phyloP scores from a whole-genome alignment of 2,888 invertebrate species.

The Eulithis prunata region DNA sequence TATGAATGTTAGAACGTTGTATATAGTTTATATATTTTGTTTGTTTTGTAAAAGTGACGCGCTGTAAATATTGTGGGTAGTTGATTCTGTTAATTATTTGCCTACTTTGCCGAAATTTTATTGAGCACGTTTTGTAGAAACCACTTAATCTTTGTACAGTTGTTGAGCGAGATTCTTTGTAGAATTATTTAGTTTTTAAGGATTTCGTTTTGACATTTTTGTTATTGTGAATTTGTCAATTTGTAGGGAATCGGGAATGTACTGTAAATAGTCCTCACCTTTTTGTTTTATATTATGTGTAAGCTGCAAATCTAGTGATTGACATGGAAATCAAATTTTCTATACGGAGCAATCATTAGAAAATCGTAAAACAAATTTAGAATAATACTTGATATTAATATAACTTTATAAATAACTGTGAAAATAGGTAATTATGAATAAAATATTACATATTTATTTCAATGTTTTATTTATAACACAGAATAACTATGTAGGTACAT shows the following conservation, averaged over 20 bases:
- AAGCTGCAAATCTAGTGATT: slow-evolving; percentile 80
- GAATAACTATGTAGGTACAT: no score
- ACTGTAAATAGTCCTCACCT: slow-evolving; percentile 85
- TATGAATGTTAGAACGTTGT: slow-evolving; percentile 83
- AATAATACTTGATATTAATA: slow-evolving; percentile 85
- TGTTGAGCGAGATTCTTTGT: slow-evolving; percentile 81
- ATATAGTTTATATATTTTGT: slow-evolving; percentile 82
- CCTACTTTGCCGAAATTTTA: slow-evolving; percentile 72
- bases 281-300: slow-evolving; percentile 78
- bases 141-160: slow-evolving; percentile 83
- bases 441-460: slow-evolving; percentile 83
- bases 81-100: slow-evolving; percentile 67
- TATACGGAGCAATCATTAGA: slow-evolving; percentile 83
- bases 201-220: slow-evolving; percentile 79
- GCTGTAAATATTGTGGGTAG: slow-evolving; percentile 76
- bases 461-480: slow-evolving; percentile 63
- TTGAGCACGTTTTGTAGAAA: slow-evolving; percentile 78
- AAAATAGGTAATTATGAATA: slow-evolving; percentile 85
- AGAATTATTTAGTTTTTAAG: slow-evolving; percentile 80
- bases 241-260: slow-evolving; percentile 89
- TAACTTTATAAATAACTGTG: slow-evolving; percentile 86
- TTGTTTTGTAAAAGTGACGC: slow-evolving; percentile 78
- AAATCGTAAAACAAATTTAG: slow-evolving; percentile 82
- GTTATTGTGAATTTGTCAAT: slow-evolving; percentile 88
- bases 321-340: slow-evolving; percentile 83